Conservation (phyloP, 1,140 invertebrate species). For the Pogonomyrmex barbatus region DNA sequence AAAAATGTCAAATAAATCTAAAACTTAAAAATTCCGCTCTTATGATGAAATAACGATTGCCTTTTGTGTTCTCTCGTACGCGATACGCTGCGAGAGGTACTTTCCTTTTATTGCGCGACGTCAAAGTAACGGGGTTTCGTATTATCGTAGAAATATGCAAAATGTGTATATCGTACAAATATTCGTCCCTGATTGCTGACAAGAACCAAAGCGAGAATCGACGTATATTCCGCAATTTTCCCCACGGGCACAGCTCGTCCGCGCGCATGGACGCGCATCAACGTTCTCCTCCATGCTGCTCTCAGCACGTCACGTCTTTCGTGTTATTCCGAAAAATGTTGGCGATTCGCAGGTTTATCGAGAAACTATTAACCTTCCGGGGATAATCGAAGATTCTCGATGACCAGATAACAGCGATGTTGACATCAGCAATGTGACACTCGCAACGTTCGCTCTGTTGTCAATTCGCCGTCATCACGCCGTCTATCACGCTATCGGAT, state of each 20-base stretch:
- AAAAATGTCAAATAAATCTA: background rate
- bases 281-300: slow-evolving; percentile 50
- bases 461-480: background rate
- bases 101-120: background rate
- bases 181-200: slow-evolving; percentile 28
- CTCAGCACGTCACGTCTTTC: slow-evolving; percentile 70
- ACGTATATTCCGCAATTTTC: slow-evolving; percentile 5
- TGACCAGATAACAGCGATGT: background rate
- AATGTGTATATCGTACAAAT: slow-evolving; percentile 21
- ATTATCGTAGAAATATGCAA: slow-evolving; percentile 8
- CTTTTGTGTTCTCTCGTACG: too few relatives aligned
- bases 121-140: slow-evolving; percentile 21
- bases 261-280: slow-evolving; percentile 46
- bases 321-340: slow-evolving; percentile 57
- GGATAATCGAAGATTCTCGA: slow-evolving; percentile 46
- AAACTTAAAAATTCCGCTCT: background rate
- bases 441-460: background rate
- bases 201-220: slow-evolving; percentile 15
- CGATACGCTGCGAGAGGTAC: background rate
- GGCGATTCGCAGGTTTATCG: slow-evolving; percentile 55
- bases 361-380: slow-evolving; percentile 60
- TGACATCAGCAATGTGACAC: background rate
- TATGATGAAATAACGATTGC: background rate
- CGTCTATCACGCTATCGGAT: background rate
- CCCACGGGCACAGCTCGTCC: slow-evolving; percentile 20